Evolutionary conservation across 2,113 vertebrate species (phyloP), one percentile per base, ranked within the genome.

Genomic region (Pan paniscus): DNA sequence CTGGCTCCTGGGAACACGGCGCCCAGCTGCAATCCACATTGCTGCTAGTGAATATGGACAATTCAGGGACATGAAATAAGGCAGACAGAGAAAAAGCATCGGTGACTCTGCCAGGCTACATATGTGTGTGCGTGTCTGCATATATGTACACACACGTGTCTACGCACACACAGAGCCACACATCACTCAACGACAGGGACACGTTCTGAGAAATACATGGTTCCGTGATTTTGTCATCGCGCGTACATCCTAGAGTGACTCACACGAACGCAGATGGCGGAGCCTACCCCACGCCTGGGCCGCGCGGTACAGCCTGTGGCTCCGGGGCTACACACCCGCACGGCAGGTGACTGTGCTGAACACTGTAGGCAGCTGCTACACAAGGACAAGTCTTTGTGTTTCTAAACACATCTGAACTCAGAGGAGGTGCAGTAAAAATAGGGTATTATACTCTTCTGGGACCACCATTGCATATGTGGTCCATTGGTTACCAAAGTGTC

Each of bases 1-100:
- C 4, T n/a, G n/a, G 88, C 25, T 64, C 43, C 35, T 0, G 0
- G 32, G 2, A 30, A 4, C 25, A 55, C 17, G 3, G 9, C 12
- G 3, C 27, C 61, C 3, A 1, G 52, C n/a, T 75, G 38, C 16
- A 1, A 17, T 70, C 8, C 61, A 52, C 35, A 17, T 17, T 7
- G 11, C 57, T 64, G 10, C 32, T 10, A 3, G 1, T 17, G 27
- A 76, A 23, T 50, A 17, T 32, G 27, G 81, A 40, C 18, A 38
- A 40, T 23, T 85, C 18, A 17, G 70, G 20, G 13, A 27, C 40
- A 46, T 70, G n/a, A n/a, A 23, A 43, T 23, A 73, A 38, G 59
- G 59, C 25, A 61, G 2, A 22, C 4, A 38, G 20, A 43, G 35
- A 30, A 57, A 32, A 38, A 3, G 27, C 18, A 40, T 8, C 17